A percentile compares a stretch with the other conserved stretches of the same genome.
phyloP scores from a whole-genome alignment of 2,888 invertebrate species.

The Coecobrya sp. region DNA sequence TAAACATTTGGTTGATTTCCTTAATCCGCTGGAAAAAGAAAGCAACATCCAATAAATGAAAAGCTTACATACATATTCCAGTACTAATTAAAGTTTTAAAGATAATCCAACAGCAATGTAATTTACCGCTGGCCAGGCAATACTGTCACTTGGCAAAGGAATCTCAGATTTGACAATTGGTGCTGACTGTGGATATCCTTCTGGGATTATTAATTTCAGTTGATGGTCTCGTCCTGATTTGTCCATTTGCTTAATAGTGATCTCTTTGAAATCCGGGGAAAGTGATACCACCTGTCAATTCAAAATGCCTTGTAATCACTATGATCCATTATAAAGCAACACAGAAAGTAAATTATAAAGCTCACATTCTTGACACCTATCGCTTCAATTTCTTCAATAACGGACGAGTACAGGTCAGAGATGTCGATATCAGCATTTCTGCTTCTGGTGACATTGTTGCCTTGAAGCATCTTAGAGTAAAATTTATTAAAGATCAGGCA shows the following conservation, averaged over 20 bases:
- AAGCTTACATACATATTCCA: no score
- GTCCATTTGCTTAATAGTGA: constrained; percentile 75
- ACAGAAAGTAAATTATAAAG: no score
- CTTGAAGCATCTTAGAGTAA: no score
- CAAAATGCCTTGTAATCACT: no score
- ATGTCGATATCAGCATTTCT: constrained; percentile 9
- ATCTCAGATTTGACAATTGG: constrained; percentile 69
- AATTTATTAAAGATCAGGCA: no score
- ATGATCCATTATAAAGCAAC: no score
- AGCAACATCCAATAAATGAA: constrained; percentile 4
- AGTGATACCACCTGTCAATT: constrained; percentile 69
- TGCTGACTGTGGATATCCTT: constrained; percentile 73
- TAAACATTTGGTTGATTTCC: constrained; percentile 71
- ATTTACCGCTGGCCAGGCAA: constrained; percentile 76
- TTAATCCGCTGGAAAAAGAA: constrained; percentile 72
- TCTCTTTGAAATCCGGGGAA: constrained; percentile 73
- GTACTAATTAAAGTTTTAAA: no score
- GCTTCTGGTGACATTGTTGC: not conserved
- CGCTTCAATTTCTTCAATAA: constrained; percentile 78
- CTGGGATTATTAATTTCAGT: constrained; percentile 73
- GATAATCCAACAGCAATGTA: no score
- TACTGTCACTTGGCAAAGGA: constrained; percentile 46
- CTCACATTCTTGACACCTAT: constrained; percentile 80
- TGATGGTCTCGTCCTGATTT: constrained; percentile 72
- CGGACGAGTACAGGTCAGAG: constrained; percentile 27